Percentiles rank a stretch among this genome's conserved stretches.
Conservation (phyloP, 2,888 invertebrate species). For the Hyposoter dolosus region DNA sequence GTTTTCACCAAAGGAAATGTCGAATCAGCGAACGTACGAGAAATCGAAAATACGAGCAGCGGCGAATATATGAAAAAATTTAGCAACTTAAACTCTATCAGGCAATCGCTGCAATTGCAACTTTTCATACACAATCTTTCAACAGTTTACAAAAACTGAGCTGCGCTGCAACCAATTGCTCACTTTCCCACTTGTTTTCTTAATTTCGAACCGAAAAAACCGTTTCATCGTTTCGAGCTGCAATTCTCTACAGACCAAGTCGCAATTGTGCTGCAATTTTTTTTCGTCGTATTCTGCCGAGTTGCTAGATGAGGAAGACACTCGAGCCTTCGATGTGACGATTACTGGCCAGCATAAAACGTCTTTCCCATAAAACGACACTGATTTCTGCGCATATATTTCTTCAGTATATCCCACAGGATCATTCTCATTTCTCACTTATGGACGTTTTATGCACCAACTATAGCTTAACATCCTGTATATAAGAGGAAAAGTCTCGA, state of each 20-base stretch:
- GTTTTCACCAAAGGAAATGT: conserved; percentile 21
- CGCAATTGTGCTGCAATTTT: not conserved
- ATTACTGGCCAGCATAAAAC: conserved; percentile 21
- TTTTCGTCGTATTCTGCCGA: not conserved
- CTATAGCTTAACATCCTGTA: conserved; percentile 24
- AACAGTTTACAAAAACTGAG: not conserved
- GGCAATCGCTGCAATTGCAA: not conserved
- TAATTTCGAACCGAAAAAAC: not conserved
- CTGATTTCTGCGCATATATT: conserved; percentile 15
- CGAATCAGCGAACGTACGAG: not conserved
- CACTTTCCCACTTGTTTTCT: not conserved
- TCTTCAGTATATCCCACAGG: conserved; percentile 18
- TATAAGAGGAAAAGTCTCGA: conserved; percentile 22
- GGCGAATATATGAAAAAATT: not conserved
- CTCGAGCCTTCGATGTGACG: conserved; percentile 16
- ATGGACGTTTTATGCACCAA: conserved; percentile 20
- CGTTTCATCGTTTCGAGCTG: not conserved
- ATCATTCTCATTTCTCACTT: conserved; percentile 47
- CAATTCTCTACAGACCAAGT: not conserved
- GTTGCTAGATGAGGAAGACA: conserved; percentile 8
- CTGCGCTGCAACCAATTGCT: not conserved
- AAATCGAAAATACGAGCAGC: not conserved
- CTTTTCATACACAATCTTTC: not conserved
- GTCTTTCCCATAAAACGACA: conserved; percentile 13
- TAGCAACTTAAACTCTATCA: not conserved